phyloP scores from a whole-genome alignment of 2,888 invertebrate species.

The Leucophora obtusa region DNA sequence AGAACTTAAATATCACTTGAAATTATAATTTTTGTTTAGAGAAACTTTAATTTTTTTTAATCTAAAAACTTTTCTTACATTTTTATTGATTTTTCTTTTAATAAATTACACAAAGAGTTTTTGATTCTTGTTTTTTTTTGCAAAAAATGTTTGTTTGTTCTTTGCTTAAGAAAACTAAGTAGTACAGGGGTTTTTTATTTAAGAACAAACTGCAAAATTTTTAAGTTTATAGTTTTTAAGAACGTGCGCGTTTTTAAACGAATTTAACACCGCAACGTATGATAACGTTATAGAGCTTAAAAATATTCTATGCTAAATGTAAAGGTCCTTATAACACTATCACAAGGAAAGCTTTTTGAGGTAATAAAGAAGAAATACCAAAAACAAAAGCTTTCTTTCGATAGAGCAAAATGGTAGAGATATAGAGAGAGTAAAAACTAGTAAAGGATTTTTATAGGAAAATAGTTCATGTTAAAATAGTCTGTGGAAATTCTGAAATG shows the following conservation, averaged over 20 bases:
- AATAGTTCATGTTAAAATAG: slow-evolving; percentile 41
- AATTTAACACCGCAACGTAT: slow-evolving; percentile 63
- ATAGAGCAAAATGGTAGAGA: not conserved
- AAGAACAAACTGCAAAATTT: slow-evolving; percentile 23
- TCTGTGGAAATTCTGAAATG: slow-evolving; percentile 39
- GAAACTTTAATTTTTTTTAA: not conserved
- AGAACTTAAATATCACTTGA: not conserved
- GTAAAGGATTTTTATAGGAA: slow-evolving; percentile 13
- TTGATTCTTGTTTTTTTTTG: slow-evolving; percentile 14
- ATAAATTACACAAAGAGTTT: not conserved
- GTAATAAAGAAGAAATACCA: not conserved
- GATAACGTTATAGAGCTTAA: slow-evolving; percentile 61
- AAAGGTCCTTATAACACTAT: slow-evolving; percentile 53
- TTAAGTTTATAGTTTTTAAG: slow-evolving; percentile 1
- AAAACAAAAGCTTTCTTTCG: slow-evolving; percentile 31
- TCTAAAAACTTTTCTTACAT: slow-evolving; percentile 14
- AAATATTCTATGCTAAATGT: slow-evolving; percentile 35
- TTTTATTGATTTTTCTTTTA: slow-evolving; percentile 8
- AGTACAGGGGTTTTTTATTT: slow-evolving; percentile 13
- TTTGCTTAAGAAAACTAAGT: not conserved
- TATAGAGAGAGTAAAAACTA: not conserved
- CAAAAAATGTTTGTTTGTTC: slow-evolving; percentile 29
- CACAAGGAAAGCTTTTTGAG: not conserved
- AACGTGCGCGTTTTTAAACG: slow-evolving; percentile 61
- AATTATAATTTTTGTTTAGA: not conserved